Conservation (phyloP, 92 coral and sea anemone genomes). For the Porites lobata region DNA sequence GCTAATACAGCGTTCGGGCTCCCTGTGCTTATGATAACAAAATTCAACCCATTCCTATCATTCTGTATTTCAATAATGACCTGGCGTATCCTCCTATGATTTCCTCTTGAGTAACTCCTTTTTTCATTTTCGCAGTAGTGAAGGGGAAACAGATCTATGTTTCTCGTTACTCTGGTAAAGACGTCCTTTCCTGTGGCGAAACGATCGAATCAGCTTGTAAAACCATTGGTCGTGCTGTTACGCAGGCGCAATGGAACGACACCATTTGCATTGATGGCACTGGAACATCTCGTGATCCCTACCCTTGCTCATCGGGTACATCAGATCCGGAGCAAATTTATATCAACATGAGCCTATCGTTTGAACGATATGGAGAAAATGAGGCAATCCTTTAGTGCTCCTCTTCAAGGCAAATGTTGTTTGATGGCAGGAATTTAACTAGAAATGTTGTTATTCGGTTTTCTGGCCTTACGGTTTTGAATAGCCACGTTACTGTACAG, state of each 20-base stretch:
- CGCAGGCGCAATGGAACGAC: constrained; percentile 45
- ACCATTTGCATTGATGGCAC: constrained; percentile 45
- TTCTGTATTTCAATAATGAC: no score
- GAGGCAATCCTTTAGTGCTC: constrained; percentile 9
- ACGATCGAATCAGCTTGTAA: constrained; percentile 17
- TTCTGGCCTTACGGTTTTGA: neutral
- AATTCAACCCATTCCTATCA: no score
- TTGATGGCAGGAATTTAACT: constrained; percentile 27
- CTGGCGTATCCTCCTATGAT: no score
- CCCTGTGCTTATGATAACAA: no score
- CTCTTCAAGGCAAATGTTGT: neutral
- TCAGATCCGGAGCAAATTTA: constrained; percentile 13
- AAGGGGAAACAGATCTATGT: constrained; percentile 11
- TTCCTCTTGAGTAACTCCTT: neutral
- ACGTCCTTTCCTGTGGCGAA: constrained; percentile 12
- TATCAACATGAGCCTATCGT: constrained; percentile 16
- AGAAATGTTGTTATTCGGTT: neutral
- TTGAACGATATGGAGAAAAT: constrained; percentile 3
- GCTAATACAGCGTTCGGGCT: no score
- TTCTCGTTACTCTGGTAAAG: constrained; percentile 30
- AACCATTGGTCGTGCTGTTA: constrained; percentile 6
- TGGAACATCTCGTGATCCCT: constrained; percentile 40
- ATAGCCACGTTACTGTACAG: constrained; percentile 1
- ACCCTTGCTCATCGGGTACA: constrained; percentile 27
- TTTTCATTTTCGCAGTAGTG: neutral